Evolutionary conservation across 2,888 invertebrate species (phyloP), one percentile per base, ranked within the genome.

Genomic region (Gerosis bhagava): DNA sequence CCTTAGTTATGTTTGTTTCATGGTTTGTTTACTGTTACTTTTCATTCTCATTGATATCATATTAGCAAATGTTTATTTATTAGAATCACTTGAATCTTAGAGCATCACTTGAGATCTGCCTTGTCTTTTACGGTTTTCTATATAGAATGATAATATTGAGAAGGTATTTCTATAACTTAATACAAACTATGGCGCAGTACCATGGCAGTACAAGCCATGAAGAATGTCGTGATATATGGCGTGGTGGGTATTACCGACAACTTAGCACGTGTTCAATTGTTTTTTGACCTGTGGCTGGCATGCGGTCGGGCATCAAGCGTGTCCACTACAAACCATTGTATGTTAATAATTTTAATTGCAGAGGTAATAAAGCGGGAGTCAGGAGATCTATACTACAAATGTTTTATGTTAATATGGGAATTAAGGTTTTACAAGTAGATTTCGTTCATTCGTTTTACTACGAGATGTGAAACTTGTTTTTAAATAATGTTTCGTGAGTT

Each of bases 191-290:
- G n/a, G n/a, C n/a, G n/a, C n/a, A n/a, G n/a, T n/a, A n/a, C n/a
- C n/a, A n/a, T n/a, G n/a, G n/a, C n/a, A n/a, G 49, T 56, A 52
- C 50, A 40, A 47, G 41, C 54, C 49, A 46, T 43, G 42, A 53
- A 49, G 43, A 40, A 41, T 48, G 40, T 42, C 39, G 42, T 36
- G 43, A 25, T 47, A 39, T 56, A 47, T 52, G 54, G 37, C 24
- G 28, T 37, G 47, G 45, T 39, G 34, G 21, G 28, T 53, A 11
- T 36, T 16, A 26, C 17, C 25, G 50, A 53, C 49, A 53, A 51
- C 51, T 31, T 31, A 13, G 10, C 12, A 10, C 15, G 24, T 24
- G 31, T 31, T 13, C 31, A 24, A 16, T 21, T 10, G 13, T 28
- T 45, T 45, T 45, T 29, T 3, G 24, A 29, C 24, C 24, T 37